These are phyloP conservation scores for Bradynema listronoti DNA, from an alignment of 1,140 invertebrate genomes.

Conservation along the genomic window DNA sequence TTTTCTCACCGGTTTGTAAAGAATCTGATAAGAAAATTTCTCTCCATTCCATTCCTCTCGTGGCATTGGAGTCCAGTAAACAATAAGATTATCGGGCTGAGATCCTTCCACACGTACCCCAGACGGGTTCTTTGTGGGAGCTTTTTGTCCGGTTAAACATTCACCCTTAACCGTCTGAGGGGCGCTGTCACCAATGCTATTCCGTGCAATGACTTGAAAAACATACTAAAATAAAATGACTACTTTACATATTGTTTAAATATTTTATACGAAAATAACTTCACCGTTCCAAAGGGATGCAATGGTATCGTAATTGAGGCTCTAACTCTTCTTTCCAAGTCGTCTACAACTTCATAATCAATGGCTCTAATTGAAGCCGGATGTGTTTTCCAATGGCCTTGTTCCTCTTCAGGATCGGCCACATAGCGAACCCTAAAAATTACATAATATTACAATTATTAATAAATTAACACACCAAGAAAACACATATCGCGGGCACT, in stretches of 20 bases:
- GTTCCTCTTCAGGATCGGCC: slow-evolving; percentile 48
- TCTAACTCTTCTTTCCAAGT: slow-evolving; percentile 31
- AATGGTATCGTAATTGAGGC: slow-evolving; percentile 41
- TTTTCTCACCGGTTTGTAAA: slow-evolving; percentile 32
- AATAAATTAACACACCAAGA: too few relatives aligned
- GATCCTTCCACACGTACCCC: slow-evolving; percentile 84
- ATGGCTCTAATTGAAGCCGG: slow-evolving; percentile 49
- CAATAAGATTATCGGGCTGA: slow-evolving; percentile 78
- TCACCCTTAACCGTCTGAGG: slow-evolving; percentile 68
- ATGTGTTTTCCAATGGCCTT: slow-evolving; percentile 45
- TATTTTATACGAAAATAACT: slow-evolving; percentile 7
- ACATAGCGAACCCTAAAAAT: slow-evolving; percentile 49
- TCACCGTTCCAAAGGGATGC: slow-evolving; percentile 52
- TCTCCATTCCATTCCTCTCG: slow-evolving; percentile 57
- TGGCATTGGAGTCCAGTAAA: slow-evolving; percentile 67
- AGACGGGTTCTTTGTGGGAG: slow-evolving; percentile 86
- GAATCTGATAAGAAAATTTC: slow-evolving; percentile 48
- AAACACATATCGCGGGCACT: too few relatives aligned
- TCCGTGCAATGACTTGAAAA: slow-evolving; percentile 83
- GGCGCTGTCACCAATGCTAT: slow-evolving; percentile 81
- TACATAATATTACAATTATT: background rate
- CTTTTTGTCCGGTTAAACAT: slow-evolving; percentile 76
- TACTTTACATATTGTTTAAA: slow-evolving; percentile 2
- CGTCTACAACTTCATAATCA: slow-evolving; percentile 40
- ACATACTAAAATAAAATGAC: slow-evolving; percentile 68